phyloP scores from a whole-genome alignment of 2,888 invertebrate species.

The Clistopyga incitator region DNA sequence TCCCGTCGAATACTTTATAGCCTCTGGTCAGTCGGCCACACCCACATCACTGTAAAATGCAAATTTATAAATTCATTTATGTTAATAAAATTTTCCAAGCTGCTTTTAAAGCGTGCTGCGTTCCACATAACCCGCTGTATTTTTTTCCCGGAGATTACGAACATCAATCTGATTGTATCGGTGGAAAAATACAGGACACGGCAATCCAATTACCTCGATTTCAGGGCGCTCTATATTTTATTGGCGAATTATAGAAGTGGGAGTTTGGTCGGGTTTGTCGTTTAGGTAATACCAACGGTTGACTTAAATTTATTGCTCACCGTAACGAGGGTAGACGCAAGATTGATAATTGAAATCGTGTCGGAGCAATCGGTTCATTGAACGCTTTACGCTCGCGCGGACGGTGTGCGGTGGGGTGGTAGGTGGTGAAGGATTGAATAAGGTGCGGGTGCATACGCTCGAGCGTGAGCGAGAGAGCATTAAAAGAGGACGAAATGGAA shows the following conservation, averaged over 20 bases:
- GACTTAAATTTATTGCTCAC: constrained; percentile 59
- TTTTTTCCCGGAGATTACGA: constrained; percentile 12
- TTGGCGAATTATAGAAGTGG: neutral
- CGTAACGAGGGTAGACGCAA: constrained; percentile 52
- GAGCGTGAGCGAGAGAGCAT: constrained; percentile 61
- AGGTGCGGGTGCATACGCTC: constrained; percentile 16
- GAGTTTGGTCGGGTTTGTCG: constrained; percentile 5
- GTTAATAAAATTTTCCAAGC: constrained; percentile 13
- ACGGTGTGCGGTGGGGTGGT: constrained; percentile 26
- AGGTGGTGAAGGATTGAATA: constrained; percentile 42
- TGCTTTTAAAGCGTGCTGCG: neutral
- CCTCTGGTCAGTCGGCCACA: constrained; percentile 1
- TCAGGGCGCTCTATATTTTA: constrained; percentile 8
- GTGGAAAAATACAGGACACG: neutral
- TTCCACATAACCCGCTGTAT: neutral
- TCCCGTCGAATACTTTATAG: neutral
- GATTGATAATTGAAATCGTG: constrained; percentile 68
- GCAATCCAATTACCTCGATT: constrained; percentile 11
- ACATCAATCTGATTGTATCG: constrained; percentile 12
- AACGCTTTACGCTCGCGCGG: constrained; percentile 31
- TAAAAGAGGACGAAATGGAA: constrained; percentile 73
- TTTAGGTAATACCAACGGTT: constrained; percentile 33
- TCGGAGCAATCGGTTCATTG: constrained; percentile 63
- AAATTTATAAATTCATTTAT: constrained; percentile 15
- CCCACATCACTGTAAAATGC: constrained; percentile 18